Percentiles rank a stretch among this genome's conserved stretches.
phyloP scores from a whole-genome alignment of 2,113 vertebrate species.

The Colinus virginianus region DNA sequence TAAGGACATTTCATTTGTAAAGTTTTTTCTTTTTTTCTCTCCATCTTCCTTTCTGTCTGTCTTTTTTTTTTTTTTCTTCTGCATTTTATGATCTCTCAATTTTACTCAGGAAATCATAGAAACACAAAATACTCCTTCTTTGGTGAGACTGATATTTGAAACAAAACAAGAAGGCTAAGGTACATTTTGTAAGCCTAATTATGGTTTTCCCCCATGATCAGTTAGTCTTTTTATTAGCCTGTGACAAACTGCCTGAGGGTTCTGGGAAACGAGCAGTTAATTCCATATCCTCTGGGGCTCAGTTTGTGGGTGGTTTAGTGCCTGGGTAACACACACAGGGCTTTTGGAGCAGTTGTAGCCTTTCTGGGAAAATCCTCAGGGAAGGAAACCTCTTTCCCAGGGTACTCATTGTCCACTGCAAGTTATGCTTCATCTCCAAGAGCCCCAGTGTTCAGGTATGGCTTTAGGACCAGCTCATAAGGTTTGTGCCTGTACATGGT shows the following conservation, averaged over 20 bases:
- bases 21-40: background rate
- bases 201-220: background rate
- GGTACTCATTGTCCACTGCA: fast-evolving
- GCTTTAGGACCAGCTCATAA: background rate
- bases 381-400: background rate
- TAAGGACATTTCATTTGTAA: slow-evolving; percentile 34
- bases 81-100: background rate
- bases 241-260: slow-evolving; percentile 1
- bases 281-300: background rate
- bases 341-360: background rate
- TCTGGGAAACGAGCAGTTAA: slow-evolving; percentile 32
- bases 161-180: slow-evolving; percentile 32
- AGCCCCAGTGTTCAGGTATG: fast-evolving
- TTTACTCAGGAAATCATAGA: slow-evolving; percentile 17
- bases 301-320: background rate
- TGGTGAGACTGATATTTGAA: background rate
- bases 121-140: slow-evolving; percentile 27
- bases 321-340: background rate
- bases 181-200: slow-evolving; percentile 22
- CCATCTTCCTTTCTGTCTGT: background rate
- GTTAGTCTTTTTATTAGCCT: slow-evolving; percentile 38
- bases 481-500: background rate
- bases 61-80: slow-evolving; percentile 17
- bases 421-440: background rate
- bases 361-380: background rate